These are phyloP conservation scores for Craniophora ligustri DNA, from an alignment of 2,888 invertebrate species.

Conservation along the genomic window DNA sequence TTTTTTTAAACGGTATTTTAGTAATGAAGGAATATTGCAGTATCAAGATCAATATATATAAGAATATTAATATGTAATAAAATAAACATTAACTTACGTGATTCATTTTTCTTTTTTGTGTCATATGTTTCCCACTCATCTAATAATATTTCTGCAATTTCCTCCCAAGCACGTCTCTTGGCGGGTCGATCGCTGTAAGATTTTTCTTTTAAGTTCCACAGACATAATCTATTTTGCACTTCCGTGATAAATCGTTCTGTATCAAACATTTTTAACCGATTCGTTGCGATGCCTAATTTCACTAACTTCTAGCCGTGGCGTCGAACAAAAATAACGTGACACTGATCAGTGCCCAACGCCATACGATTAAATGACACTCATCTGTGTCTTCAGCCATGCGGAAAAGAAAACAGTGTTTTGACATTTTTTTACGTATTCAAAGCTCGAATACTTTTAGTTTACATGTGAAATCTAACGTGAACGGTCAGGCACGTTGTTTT, in stretches of 20 bases:
- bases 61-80: no score
- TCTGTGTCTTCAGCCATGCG: conserved; percentile 43
- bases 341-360: conserved; percentile 43
- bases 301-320: conserved; percentile 35
- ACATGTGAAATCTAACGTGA: conserved; percentile 46
- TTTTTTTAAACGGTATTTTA: conserved; percentile 9
- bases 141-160: conserved; percentile 19
- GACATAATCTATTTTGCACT: conserved; percentile 21
- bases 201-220: conserved; percentile 18
- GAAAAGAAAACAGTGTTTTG: conserved; percentile 42
- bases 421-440: conserved; percentile 34
- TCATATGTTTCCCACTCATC: neutral
- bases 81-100: no score
- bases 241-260: conserved; percentile 23
- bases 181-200: conserved; percentile 13
- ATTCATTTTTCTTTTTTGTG: no score
- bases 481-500: conserved; percentile 36
- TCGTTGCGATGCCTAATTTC: conserved; percentile 34
- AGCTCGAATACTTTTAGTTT: conserved; percentile 27
- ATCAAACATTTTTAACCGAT: conserved; percentile 20
- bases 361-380: conserved; percentile 43
- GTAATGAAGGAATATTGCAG: no score
- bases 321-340: conserved; percentile 40
- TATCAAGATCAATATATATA: no score
- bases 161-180: conserved; percentile 18